Conservation (phyloP, 2,113 vertebrate species). For the Scopus umbretta region DNA sequence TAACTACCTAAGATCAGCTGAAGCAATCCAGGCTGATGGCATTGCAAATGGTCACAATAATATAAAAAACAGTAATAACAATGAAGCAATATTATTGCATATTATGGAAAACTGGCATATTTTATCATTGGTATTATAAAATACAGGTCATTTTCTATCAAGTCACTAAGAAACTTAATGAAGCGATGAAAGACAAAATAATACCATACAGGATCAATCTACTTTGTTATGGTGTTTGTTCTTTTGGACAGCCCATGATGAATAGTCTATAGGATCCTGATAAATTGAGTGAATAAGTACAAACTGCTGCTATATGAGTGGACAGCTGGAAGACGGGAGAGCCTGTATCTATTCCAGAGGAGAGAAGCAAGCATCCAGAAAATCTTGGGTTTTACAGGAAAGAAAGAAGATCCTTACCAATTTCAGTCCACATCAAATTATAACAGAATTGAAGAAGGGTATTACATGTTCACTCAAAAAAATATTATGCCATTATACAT, state of each 20-base stretch:
- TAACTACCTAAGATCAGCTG: neutral
- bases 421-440: neutral
- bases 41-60: neutral
- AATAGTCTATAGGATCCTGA: neutral
- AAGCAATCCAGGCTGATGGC: neutral
- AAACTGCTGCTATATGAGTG: neutral
- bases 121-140: neutral
- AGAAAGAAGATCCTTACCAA: accelerated
- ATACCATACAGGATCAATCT: neutral
- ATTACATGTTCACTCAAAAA: neutral
- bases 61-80: neutral
- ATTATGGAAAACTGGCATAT: neutral
- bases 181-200: neutral
- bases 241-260: neutral
- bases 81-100: neutral
- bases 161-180: neutral
- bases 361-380: neutral
- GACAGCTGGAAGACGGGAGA: neutral
- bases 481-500: neutral
- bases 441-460: neutral
- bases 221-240: neutral
- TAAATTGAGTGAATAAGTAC: neutral
- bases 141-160: neutral
- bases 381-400: neutral
- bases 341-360: neutral